A percentile compares a stretch with the other conserved stretches of the same genome.
These are phyloP conservation scores for Nymphalis urticae DNA, from an alignment of 2,888 invertebrate genomes.

Conservation along the genomic window DNA sequence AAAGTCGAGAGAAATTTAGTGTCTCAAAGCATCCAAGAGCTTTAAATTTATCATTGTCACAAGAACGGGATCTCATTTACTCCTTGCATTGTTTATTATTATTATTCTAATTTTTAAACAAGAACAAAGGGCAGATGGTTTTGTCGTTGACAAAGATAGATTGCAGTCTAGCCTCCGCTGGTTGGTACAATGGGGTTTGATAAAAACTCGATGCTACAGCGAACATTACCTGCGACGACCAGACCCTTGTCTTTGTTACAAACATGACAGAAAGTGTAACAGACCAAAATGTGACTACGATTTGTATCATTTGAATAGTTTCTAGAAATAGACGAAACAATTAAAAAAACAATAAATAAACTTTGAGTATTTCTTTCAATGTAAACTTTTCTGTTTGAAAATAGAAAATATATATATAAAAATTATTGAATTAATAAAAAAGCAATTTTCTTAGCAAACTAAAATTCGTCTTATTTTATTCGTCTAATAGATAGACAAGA, in stretches of 20 bases:
- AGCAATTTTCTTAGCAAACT: too few relatives aligned
- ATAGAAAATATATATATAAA: too few relatives aligned
- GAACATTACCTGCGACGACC: conserved; percentile 67
- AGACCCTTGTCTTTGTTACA: conserved; percentile 66
- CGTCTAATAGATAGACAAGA: too few relatives aligned
- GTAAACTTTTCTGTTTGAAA: not conserved
- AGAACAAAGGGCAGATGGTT: conserved; percentile 70
- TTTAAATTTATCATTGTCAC: conserved; percentile 10
- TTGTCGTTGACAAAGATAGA: conserved; percentile 70
- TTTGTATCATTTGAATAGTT: conserved; percentile 6
- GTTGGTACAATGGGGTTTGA: conserved; percentile 59
- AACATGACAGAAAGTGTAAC: conserved; percentile 47
- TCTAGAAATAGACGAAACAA: conserved; percentile 10
- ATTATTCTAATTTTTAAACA: conserved; percentile 75
- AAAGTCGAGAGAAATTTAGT: not conserved
- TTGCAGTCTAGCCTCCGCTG: conserved; percentile 54
- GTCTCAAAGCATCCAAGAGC: not conserved
- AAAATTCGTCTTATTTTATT: too few relatives aligned
- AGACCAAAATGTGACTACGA: conserved; percentile 34
- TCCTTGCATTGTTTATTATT: conserved; percentile 57
- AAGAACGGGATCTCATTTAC: conserved; percentile 47
- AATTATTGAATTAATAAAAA: too few relatives aligned
- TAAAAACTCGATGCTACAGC: conserved; percentile 64
- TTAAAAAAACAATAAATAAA: conserved; percentile 7
- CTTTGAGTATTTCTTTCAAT: not conserved